Evolutionary conservation across 2,113 vertebrate species (phyloP), one percentile per base, ranked within the genome.

Genomic region (Mesembrinibis cayennensis): DNA sequence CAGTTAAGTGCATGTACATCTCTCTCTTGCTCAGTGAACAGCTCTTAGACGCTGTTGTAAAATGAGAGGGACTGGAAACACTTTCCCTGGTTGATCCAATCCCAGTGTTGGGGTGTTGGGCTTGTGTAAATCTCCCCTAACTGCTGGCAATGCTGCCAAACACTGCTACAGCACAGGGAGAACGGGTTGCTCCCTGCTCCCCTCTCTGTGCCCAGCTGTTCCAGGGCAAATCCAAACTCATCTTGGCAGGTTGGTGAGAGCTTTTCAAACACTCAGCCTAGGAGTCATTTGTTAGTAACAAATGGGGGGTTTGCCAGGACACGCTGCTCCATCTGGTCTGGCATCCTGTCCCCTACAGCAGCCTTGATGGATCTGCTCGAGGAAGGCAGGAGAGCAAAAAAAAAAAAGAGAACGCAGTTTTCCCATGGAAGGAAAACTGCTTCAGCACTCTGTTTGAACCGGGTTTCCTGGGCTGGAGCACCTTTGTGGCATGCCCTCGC

Each of bases 221-320:
- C 84, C 85, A 82, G 94, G 94, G 76, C 90, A 93, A 77, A 97
- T 90, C 90, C 94, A 93, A 77, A 81, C 77, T 90, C 77, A 74
- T 93, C 83, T 88, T 95, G 97, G 95, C 87, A 97, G 93, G 38
- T 92, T 13, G 61, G 80, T 53, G 85, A 94, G 97, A 92, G 96
- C 95, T 96, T 93, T 97, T 91, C 89, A 90, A 94, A 87, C 91
- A 69, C 83, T 89, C 82, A 8, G 95, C 92, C 93, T 91, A 56
- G 63, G 91, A 97, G 80, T 96, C 88, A 72, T 97, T 95, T 97
- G 96, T 94, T 97, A 93, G 88, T 66, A 95, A 94, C 94, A 94
- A 96, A 94, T 78, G 89, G 84, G 95, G 95, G 92, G 87, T 97
- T 96, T 86, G 92, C 95, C 91, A 95, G 94, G 96, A 95, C 94